Evolutionary conservation across 2,797 vertebrate species (phyloP).

Genomic region (Smutsia gigantea): DNA sequence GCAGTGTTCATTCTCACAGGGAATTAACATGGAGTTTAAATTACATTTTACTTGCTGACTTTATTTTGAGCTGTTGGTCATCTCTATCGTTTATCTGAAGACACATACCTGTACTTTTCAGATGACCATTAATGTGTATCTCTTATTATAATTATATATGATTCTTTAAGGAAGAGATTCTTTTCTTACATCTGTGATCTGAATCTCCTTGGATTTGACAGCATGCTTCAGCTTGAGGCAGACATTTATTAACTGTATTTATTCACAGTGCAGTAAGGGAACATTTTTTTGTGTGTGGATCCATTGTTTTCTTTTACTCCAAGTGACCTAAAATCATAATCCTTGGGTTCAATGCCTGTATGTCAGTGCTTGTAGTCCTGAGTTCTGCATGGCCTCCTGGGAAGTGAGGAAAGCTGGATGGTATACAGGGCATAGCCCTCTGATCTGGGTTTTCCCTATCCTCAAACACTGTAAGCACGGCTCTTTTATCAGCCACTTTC

Average conservation of each 20-base stretch:
- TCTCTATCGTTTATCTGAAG: conserved; percentile 60
- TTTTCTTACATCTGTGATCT: conserved; percentile 42
- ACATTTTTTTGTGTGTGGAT: neutral
- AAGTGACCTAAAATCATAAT: conserved; percentile 32
- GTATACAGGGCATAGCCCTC: conserved; percentile 7
- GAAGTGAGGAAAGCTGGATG: neutral
- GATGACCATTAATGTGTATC: conserved; percentile 46
- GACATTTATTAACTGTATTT: conserved; percentile 11
- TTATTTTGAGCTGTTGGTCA: conserved; percentile 66
- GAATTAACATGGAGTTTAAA: neutral
- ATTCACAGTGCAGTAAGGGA: neutral
- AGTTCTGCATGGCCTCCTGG: neutral
- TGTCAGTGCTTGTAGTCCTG: neutral
- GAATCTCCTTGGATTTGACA: conserved; percentile 40
- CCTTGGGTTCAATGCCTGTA: neutral
- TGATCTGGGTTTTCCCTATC: neutral
- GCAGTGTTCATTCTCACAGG: too few species aligned
- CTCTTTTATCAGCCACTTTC: neutral
- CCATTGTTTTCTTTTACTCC: conserved; percentile 42
- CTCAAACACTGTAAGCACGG: neutral
- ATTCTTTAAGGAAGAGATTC: conserved; percentile 57
- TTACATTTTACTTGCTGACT: conserved; percentile 43
- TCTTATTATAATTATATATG: conserved; percentile 27
- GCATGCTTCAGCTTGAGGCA: conserved; percentile 31
- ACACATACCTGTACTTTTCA: conserved; percentile 55